Percentiles rank a stretch among this genome's conserved stretches.
Evolutionary conservation across 2,888 invertebrate genomes (phyloP).

Genomic region (Apamea crenata): DNA sequence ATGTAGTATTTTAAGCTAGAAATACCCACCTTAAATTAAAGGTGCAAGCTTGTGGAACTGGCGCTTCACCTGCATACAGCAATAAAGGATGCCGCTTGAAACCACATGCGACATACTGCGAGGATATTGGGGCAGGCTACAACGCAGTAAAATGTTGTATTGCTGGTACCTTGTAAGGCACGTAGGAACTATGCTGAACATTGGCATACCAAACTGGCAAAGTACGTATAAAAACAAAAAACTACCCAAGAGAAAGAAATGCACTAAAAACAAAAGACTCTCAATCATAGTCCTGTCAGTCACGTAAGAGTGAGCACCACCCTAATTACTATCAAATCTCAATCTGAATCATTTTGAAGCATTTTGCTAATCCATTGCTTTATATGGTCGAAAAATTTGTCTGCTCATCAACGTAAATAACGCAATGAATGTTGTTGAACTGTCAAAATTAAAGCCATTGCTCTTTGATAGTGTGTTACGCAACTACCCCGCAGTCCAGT

Average conservation of each 20-base stretch:
- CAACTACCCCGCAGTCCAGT: too few species aligned
- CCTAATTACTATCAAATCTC: too few species aligned
- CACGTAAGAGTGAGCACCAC: not conserved
- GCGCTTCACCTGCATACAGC: constrained; percentile 18
- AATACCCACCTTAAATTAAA: constrained; percentile 40
- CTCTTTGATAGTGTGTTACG: too few species aligned
- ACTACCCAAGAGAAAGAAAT: not conserved
- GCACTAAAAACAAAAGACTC: not conserved
- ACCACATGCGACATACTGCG: constrained; percentile 16
- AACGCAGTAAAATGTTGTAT: not conserved
- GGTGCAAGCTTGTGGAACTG: not conserved
- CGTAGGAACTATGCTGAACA: not conserved
- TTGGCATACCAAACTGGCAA: not conserved
- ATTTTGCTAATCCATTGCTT: too few species aligned
- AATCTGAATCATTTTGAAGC: too few species aligned
- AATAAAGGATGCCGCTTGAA: constrained; percentile 14
- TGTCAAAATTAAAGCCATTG: too few species aligned
- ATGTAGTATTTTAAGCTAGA: constrained; percentile 30
- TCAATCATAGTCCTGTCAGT: not conserved
- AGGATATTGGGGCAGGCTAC: constrained; percentile 17
- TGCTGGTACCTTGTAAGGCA: not conserved
- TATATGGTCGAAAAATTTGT: too few species aligned
- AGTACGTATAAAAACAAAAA: not conserved
- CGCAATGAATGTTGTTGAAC: too few species aligned
- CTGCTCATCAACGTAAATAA: too few species aligned